Evolutionary conservation across 2,797 vertebrate species (phyloP).

Genomic region (Anniella stebbinsi): DNA sequence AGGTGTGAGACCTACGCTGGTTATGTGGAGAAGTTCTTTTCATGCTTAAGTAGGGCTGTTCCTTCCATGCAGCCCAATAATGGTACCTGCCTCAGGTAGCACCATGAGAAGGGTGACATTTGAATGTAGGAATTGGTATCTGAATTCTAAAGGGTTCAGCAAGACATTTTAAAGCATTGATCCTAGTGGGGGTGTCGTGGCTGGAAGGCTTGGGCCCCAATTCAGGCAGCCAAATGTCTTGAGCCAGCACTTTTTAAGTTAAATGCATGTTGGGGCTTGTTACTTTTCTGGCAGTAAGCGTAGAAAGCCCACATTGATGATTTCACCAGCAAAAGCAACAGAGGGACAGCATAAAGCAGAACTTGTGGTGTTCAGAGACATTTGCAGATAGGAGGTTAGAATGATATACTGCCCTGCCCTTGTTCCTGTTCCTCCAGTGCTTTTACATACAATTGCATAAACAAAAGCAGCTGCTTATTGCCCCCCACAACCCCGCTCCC

Average conservation of each 20-base stretch:
- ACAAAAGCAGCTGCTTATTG: not conserved
- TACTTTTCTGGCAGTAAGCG: not conserved
- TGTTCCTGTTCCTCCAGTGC: not conserved
- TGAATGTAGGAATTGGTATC: not conserved
- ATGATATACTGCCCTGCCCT: not conserved
- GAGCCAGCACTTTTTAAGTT: not conserved
- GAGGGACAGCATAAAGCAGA: not conserved
- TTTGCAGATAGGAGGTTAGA: not conserved
- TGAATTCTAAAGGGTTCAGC: not conserved
- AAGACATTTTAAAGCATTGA: not conserved
- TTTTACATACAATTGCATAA: not conserved
- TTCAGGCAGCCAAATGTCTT: not conserved
- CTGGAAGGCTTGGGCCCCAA: no score
- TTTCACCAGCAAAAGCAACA: not conserved
- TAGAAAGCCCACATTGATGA: not conserved
- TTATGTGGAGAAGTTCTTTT: not conserved
- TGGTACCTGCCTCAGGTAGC: not conserved
- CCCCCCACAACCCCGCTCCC: no score
- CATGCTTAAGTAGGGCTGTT: not conserved
- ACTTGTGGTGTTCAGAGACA: not conserved
- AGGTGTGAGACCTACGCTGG: not conserved
- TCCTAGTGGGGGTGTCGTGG: no score
- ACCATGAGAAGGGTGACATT: not conserved
- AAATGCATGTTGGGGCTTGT: not conserved
- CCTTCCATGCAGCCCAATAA: not conserved